These are phyloP conservation scores for Hirtodrosophila duncani DNA, from an alignment of 2,888 invertebrate species.

Conservation along the genomic window DNA sequence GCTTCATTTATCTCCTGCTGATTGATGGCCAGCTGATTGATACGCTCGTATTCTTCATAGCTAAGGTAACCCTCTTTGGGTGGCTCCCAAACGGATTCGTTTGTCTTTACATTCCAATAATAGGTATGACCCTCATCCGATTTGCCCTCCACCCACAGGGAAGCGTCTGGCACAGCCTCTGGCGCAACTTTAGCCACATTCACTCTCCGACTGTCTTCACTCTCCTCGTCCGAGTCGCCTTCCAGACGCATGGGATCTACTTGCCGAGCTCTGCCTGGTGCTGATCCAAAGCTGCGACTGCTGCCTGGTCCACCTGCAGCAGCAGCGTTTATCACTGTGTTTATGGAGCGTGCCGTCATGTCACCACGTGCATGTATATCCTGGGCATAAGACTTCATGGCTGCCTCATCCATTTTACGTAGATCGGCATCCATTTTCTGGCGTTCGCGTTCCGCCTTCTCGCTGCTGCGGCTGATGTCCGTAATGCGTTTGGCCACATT, in stretches of 20 bases:
- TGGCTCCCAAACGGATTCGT: constrained; percentile 88
- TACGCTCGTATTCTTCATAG: constrained; percentile 82
- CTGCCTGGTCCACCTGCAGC: constrained; percentile 83
- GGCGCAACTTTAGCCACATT: constrained; percentile 11
- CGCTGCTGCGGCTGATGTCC: constrained; percentile 90
- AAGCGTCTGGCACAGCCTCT: constrained; percentile 70
- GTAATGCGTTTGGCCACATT: constrained; percentile 92
- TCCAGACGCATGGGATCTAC: constrained; percentile 76
- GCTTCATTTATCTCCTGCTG: constrained; percentile 79
- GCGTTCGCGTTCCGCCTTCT: constrained; percentile 87
- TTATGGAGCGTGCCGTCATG: constrained; percentile 75
- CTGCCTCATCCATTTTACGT: constrained; percentile 93
- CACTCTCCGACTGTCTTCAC: constrained; percentile 58
- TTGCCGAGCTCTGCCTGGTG: constrained; percentile 48
- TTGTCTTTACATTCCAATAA: constrained; percentile 91
- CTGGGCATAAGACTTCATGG: constrained; percentile 90
- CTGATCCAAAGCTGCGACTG: constrained; percentile 80
- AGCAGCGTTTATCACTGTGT: constrained; percentile 60
- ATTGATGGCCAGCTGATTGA: constrained; percentile 79
- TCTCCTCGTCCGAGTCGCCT: constrained; percentile 75
- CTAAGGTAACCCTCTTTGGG: constrained; percentile 86
- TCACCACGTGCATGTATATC: constrained; percentile 82
- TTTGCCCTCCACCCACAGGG: constrained; percentile 88
- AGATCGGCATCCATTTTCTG: constrained; percentile 88
- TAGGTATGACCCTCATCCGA: constrained; percentile 88